A percentile compares a stretch with the other conserved stretches of the same genome.
These are phyloP conservation scores for Cynoglossus semilaevis DNA, from an alignment of 2,113 vertebrate species.

Conservation along the genomic window DNA sequence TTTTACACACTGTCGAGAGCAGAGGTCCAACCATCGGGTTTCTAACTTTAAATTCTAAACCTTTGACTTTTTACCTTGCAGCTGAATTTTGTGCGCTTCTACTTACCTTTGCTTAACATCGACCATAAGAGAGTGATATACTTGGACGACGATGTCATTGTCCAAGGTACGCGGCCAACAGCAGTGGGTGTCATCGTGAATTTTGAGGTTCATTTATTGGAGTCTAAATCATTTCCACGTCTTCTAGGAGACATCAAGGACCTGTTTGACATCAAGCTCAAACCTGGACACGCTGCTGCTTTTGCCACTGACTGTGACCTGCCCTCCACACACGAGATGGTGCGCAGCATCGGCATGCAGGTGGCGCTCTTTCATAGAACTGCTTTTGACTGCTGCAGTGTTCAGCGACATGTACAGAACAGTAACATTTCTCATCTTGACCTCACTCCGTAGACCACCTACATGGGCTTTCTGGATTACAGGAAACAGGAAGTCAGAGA, in stretches of 20 bases:
- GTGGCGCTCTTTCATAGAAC: slow-evolving; percentile 56
- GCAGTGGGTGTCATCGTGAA: neutral
- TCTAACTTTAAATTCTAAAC: too few species aligned
- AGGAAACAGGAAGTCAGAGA: slow-evolving; percentile 86
- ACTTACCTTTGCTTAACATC: slow-evolving; percentile 87
- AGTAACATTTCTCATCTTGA: slow-evolving; percentile 11
- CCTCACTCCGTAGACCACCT: slow-evolving; percentile 82
- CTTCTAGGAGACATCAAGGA: slow-evolving; percentile 88
- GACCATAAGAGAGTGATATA: slow-evolving; percentile 90
- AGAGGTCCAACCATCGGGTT: too few species aligned
- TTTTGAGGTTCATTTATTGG: neutral
- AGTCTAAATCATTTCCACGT: neutral
- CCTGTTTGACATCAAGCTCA: slow-evolving; percentile 80
- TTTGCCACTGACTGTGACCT: slow-evolving; percentile 94
- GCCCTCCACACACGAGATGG: slow-evolving; percentile 86
- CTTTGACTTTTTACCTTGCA: slow-evolving; percentile 63
- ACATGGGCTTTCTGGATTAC: slow-evolving; percentile 97
- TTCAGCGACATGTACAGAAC: too few species aligned
- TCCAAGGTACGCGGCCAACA: slow-evolving; percentile 82
- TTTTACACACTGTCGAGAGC: neutral
- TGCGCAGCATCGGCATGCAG: slow-evolving; percentile 92
- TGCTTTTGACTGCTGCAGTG: neutral
- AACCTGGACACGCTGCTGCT: slow-evolving; percentile 88
- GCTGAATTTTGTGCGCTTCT: slow-evolving; percentile 96
- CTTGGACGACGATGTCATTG: slow-evolving; percentile 93